These are phyloP conservation scores for Sinelater perroti DNA, from an alignment of 2,888 invertebrate species.

Conservation along the genomic window DNA sequence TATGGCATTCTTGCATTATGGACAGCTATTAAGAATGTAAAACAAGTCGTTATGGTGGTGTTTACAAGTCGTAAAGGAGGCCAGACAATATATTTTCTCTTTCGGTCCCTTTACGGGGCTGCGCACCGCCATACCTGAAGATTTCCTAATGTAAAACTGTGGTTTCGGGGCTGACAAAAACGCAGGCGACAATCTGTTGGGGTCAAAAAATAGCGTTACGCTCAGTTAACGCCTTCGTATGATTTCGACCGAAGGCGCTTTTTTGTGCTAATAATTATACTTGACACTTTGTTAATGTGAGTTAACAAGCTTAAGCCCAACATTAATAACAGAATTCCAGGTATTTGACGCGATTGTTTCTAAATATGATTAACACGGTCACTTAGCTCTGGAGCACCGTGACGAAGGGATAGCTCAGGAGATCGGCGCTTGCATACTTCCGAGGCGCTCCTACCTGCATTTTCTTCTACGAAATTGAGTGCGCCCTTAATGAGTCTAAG, in stretches of 20 bases:
- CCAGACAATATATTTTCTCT: slow-evolving; percentile 49
- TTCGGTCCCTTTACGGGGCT: slow-evolving; percentile 39
- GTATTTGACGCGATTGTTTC: too few relatives aligned
- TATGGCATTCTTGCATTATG: slow-evolving; percentile 43
- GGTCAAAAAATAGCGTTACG: slow-evolving; percentile 21
- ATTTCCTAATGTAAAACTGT: slow-evolving; percentile 38
- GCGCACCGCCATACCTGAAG: slow-evolving; percentile 42
- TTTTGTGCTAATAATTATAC: too few relatives aligned
- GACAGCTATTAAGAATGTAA: slow-evolving; percentile 47
- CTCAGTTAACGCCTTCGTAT: too few relatives aligned
- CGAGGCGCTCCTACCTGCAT: slow-evolving; percentile 38
- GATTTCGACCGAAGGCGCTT: too few relatives aligned
- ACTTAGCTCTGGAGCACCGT: slow-evolving; percentile 44
- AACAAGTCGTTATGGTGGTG: slow-evolving; percentile 49
- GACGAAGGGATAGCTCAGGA: slow-evolving; percentile 42
- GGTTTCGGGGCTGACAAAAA: slow-evolving; percentile 36
- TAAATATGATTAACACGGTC: slow-evolving; percentile 42
- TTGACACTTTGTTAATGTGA: too few relatives aligned
- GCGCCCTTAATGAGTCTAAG: too few relatives aligned
- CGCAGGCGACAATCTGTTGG: slow-evolving; percentile 15
- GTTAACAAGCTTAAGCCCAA: slow-evolving; percentile 1
- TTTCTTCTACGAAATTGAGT: slow-evolving; percentile 27
- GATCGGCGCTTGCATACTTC: slow-evolving; percentile 41
- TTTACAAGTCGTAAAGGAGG: slow-evolving; percentile 51
- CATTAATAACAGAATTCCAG: too few relatives aligned